phyloP scores from a whole-genome alignment of 92 coral and sea anemone species.

The Porites divaricata region DNA sequence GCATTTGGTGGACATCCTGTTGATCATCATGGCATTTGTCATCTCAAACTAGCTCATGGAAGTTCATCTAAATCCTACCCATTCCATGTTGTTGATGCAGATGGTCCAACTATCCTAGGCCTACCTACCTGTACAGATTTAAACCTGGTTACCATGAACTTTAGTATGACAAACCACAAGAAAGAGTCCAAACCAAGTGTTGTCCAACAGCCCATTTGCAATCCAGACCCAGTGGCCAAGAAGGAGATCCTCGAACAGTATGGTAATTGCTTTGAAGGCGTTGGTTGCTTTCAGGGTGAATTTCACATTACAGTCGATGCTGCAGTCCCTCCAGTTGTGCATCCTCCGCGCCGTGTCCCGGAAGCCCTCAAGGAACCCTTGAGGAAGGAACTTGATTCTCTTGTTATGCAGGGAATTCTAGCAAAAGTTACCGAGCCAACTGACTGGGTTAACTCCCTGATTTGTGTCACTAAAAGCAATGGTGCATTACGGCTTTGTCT shows the following conservation, averaged over 20 bases:
- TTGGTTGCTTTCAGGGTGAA: conserved; percentile 69
- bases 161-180: conserved; percentile 39
- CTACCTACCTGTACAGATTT: conserved; percentile 62
- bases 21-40: conserved; percentile 13
- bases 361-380: conserved; percentile 76
- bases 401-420: conserved; percentile 68
- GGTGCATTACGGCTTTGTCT: conserved; percentile 66
- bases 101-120: conserved; percentile 72
- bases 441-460: conserved; percentile 75
- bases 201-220: conserved; percentile 4
- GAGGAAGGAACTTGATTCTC: conserved; percentile 63
- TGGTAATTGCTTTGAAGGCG: conserved; percentile 55
- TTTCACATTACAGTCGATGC: conserved; percentile 67
- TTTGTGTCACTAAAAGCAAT: conserved; percentile 62
- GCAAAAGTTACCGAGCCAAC: conserved; percentile 71
- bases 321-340: conserved; percentile 60
- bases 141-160: conserved; percentile 67
- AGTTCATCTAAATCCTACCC: conserved; percentile 54
- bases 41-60: conserved; percentile 49
- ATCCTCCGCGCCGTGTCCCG: conserved; percentile 69
- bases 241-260: conserved; percentile 51
- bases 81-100: conserved; percentile 62
- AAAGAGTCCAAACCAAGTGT: conserved; percentile 7
- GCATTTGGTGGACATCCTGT: conserved; percentile 64
- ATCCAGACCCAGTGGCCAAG: conserved; percentile 60